phyloP scores from a whole-genome alignment of 2,797 vertebrate species.

The Sciurus carolinensis region DNA sequence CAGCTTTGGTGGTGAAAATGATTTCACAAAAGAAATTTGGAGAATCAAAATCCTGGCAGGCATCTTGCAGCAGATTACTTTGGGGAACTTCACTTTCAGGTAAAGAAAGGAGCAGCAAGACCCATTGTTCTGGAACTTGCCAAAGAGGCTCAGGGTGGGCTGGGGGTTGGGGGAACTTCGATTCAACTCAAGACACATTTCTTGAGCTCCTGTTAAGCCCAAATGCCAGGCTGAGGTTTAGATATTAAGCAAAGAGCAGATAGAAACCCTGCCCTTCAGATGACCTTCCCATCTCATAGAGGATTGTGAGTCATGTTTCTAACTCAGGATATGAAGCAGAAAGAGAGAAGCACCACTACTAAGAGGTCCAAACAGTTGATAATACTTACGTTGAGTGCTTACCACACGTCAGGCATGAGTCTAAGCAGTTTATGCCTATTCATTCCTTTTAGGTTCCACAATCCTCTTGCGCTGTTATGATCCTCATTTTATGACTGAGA shows the following conservation, averaged over 20 bases:
- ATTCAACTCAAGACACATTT: slow-evolving; percentile 33
- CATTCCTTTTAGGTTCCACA: neutral
- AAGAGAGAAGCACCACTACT: neutral
- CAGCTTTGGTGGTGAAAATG: neutral
- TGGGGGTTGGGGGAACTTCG: neutral
- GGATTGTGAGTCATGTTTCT: neutral
- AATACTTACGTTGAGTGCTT: neutral
- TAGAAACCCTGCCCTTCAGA: neutral
- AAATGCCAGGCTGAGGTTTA: neutral
- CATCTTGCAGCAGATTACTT: neutral
- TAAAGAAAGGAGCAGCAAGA: neutral
- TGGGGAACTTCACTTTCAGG: neutral
- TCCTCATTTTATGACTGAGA: neutral
- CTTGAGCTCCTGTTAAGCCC: neutral
- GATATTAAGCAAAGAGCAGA: neutral
- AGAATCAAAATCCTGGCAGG: neutral
- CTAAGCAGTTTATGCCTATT: neutral
- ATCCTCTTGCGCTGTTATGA: neutral
- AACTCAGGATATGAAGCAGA: neutral
- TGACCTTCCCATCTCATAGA: neutral
- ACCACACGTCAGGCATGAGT: neutral
- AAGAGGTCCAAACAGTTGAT: neutral
- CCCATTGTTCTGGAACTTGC: slow-evolving; percentile 4
- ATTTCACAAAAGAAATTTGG: slow-evolving; percentile 7
- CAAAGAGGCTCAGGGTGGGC: neutral